Percentiles rank a stretch among this genome's conserved stretches.
phyloP scores from a whole-genome alignment of 2,113 vertebrate species.

The Riparia riparia region DNA sequence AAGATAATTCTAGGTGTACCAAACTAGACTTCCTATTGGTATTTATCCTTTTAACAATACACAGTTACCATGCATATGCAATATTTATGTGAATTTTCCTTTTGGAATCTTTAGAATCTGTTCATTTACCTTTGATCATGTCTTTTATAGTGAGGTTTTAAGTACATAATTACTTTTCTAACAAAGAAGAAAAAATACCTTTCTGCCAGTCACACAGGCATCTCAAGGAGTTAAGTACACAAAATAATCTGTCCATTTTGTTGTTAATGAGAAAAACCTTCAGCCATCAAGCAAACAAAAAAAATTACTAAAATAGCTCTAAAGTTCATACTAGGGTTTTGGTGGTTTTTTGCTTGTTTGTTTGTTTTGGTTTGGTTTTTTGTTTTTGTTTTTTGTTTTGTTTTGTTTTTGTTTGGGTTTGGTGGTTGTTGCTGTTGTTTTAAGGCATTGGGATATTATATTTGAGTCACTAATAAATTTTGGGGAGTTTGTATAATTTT shows the following conservation, averaged over 20 bases:
- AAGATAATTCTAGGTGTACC: not conserved
- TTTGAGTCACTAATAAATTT: not conserved
- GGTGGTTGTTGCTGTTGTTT: not conserved
- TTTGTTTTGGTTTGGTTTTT: not conserved
- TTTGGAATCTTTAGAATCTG: not conserved
- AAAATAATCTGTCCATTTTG: not conserved
- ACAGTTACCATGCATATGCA: not conserved
- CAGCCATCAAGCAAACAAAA: not conserved
- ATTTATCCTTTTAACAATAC: not conserved
- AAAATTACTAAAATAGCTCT: not conserved
- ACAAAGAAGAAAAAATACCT: not conserved
- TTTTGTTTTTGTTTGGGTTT: not conserved
- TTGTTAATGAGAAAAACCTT: not conserved
- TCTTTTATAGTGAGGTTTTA: not conserved
- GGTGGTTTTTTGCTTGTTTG: too few relatives aligned
- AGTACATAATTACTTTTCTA: not conserved
- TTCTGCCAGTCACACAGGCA: not conserved
- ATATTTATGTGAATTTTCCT: not conserved
- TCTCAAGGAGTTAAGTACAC: not conserved
- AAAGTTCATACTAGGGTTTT: not conserved
- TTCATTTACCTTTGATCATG: not conserved
- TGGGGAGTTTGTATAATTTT: not conserved
- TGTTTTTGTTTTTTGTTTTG: not conserved
- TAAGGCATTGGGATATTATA: not conserved
- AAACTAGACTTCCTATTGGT: not conserved